Conservation (phyloP, 2,888 invertebrate genomes). For the Amaurobius ferox region DNA sequence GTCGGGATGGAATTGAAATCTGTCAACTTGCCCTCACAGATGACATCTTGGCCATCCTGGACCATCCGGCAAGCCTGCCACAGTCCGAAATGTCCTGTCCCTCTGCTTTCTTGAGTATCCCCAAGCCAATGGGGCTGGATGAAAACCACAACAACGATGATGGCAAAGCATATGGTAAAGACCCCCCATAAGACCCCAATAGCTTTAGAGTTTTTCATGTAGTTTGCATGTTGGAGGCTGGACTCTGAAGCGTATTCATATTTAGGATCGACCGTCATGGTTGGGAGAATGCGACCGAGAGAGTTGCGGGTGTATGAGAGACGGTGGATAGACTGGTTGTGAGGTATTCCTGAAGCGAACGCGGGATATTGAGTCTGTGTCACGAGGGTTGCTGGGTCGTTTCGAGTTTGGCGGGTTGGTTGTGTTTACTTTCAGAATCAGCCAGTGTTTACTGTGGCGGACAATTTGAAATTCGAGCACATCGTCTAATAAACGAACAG, state of each 20-base stretch:
- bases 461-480: too few relatives aligned
- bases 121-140: slow-evolving; percentile 95
- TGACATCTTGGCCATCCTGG: slow-evolving; percentile 85
- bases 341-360: neutral
- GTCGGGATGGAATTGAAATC: slow-evolving; percentile 89
- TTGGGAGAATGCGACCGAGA: neutral
- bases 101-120: slow-evolving; percentile 86
- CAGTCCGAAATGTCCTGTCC: slow-evolving; percentile 93
- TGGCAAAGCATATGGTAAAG: slow-evolving; percentile 97
- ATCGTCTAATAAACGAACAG: too few relatives aligned
- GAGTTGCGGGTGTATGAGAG: neutral
- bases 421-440: slow-evolving; percentile 13
- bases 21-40: slow-evolving; percentile 90
- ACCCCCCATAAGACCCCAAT: slow-evolving; percentile 98
- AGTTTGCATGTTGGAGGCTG: slow-evolving; percentile 66
- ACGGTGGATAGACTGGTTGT: neutral
- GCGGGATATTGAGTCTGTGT: slow-evolving; percentile 9
- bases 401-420: slow-evolving; percentile 17
- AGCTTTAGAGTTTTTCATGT: slow-evolving; percentile 80
- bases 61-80: slow-evolving; percentile 89
- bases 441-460: neutral
- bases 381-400: slow-evolving; percentile 8
- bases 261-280: slow-evolving; percentile 69
- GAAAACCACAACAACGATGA: slow-evolving; percentile 95
- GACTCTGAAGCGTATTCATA: slow-evolving; percentile 70